phyloP scores from a whole-genome alignment of 2,113 vertebrate genomes.

The Acrocephalus arundinaceus region DNA sequence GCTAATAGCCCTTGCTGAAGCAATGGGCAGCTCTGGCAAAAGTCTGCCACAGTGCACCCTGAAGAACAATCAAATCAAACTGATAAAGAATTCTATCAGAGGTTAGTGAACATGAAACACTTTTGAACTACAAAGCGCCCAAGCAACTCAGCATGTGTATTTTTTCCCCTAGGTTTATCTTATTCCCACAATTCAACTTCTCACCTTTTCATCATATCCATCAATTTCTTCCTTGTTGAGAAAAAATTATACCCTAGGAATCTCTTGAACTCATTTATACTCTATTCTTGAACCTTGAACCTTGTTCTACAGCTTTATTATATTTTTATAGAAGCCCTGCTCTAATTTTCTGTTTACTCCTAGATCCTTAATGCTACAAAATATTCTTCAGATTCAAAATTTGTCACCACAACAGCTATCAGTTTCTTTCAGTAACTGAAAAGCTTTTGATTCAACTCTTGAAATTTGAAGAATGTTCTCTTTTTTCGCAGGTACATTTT shows the following conservation, averaged over 20 bases:
- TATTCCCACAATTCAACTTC: conserved; percentile 33
- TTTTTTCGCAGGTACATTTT: background rate
- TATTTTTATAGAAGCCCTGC: background rate
- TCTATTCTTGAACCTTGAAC: conserved; percentile 8
- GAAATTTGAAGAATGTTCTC: background rate
- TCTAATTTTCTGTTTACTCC: conserved; percentile 39
- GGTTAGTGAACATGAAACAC: conserved; percentile 46
- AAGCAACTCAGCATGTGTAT: conserved; percentile 40
- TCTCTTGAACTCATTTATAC: conserved; percentile 24
- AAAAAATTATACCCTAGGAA: conserved; percentile 31
- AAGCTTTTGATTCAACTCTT: background rate
- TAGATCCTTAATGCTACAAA: background rate
- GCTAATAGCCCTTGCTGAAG: conserved; percentile 19
- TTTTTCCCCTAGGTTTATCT: background rate
- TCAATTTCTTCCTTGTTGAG: conserved; percentile 45
- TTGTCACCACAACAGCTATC: background rate
- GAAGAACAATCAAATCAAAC: conserved; percentile 44
- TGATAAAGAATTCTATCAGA: conserved; percentile 58
- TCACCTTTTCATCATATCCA: conserved; percentile 47
- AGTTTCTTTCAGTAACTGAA: background rate
- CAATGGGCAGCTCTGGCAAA: conserved; percentile 41
- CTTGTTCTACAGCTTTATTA: background rate
- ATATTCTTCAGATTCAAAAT: background rate
- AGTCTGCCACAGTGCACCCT: conserved; percentile 31
- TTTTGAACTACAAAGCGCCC: conserved; percentile 49